A percentile compares a stretch with the other conserved stretches of the same genome.
Evolutionary conservation across 2,113 vertebrate species (phyloP).

Genomic region (Falco punctatus): DNA sequence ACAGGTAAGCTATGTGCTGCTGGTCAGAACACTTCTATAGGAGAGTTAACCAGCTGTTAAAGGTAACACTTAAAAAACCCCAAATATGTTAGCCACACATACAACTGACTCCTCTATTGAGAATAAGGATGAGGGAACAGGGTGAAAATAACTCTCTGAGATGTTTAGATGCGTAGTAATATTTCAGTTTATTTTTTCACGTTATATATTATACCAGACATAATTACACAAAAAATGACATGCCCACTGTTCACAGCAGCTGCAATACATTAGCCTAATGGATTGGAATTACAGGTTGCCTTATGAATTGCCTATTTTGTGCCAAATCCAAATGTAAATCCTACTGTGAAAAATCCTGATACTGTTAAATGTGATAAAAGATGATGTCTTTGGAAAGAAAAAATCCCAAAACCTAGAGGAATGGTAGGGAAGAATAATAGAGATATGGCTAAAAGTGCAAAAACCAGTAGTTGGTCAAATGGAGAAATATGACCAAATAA

Average conservation of each 20-base stretch:
- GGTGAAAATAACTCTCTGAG: not conserved
- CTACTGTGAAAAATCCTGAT: conserved; percentile 62
- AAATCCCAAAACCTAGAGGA: not conserved
- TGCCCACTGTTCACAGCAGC: conserved; percentile 65
- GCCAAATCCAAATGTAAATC: conserved; percentile 64
- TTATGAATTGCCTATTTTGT: conserved; percentile 63
- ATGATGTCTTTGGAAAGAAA: conserved; percentile 5
- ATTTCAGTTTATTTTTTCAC: conserved; percentile 67
- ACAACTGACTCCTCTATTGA: not conserved
- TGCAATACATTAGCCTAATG: conserved; percentile 75
- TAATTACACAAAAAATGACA: conserved; percentile 64
- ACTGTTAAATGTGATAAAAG: conserved; percentile 65
- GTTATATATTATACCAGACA: conserved; percentile 4
- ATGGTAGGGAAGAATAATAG: not conserved
- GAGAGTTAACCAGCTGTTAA: not conserved
- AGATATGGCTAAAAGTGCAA: not conserved
- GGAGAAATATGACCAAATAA: not conserved
- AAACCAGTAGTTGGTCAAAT: not conserved
- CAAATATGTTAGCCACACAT: not conserved
- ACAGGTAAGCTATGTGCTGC: not conserved
- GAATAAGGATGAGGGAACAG: not conserved
- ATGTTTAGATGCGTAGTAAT: not conserved
- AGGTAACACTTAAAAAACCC: not conserved
- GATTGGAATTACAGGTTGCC: conserved; percentile 70
- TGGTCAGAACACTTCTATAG: not conserved